Base-by-base conservation (phyloP, 2,113 vertebrate genomes). In the Lontra canadensis region DNA sequence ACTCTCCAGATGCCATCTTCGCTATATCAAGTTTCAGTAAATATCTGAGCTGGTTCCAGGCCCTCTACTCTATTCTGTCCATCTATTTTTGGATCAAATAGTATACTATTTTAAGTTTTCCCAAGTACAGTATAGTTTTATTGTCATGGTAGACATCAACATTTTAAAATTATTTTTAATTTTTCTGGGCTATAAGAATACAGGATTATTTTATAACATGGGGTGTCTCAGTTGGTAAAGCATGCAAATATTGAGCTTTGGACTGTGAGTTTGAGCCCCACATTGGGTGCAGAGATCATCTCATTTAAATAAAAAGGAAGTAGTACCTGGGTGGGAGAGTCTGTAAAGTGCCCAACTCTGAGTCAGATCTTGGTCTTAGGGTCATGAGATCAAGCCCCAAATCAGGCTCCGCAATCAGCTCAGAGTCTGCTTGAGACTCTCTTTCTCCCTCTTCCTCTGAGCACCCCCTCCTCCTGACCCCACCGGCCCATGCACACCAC, bases 321-420 rank as follows among this genome's bases (percentile, higher is more conserved):
- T 15, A 31, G 31, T 1, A 7, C 65, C 65, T 67, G 31, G 31
- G 65, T 67, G 31, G 31, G 31, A 34, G 65, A 67, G 7, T 18
- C 3, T 0, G 31, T n/a, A n/a, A 67, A 67, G 31, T 15, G 0
- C 34, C 31, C 15, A 34, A n/a, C 65, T 67, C 65, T n/a, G 3
- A 31, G 31, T n/a, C 31, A 34, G 31, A 31, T 67, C 31, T 8
- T 67, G 65, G 65, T n/a, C 65, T 67, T 67, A n/a, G 15, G 65
- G 65, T 67, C 65, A 67, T 34, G 31, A 67, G 6, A 67, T 67
- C 7, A 7, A 67, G 15, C 31, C 65, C 65, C 65, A 7, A 34
- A 8, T 67, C 7, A 3, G 31, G 31, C 65, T 67, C 65, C 65
- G 18, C 15, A 34, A 34, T 67, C 65, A 67, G 31, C 31, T 63